A percentile compares a stretch with the other conserved stretches of the same genome.
Conservation (phyloP, 2,888 invertebrate genomes). For the Hemithea aestivaria region DNA sequence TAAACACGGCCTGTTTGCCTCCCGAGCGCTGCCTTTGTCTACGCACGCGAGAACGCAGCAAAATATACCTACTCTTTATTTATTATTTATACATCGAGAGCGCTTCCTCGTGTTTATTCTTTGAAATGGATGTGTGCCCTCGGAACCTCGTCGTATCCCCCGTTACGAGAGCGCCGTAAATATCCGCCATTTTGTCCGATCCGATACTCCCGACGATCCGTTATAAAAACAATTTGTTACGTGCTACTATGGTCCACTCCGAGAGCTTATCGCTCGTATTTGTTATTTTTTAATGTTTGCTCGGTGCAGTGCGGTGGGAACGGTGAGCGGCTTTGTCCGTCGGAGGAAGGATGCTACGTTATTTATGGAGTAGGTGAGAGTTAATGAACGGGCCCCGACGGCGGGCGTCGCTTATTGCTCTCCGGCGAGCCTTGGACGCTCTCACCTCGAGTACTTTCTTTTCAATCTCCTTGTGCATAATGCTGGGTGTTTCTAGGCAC, state of each 20-base stretch:
- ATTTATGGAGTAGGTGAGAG: constrained; percentile 64
- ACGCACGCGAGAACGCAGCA: constrained; percentile 61
- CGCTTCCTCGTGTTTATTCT: constrained; percentile 69
- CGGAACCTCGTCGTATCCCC: constrained; percentile 35
- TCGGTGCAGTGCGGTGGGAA: constrained; percentile 43
- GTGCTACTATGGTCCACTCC: constrained; percentile 45
- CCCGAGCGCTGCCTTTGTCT: constrained; percentile 64
- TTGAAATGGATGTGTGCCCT: constrained; percentile 69
- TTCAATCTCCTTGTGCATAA: constrained; percentile 75
- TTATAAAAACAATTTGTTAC: constrained; percentile 54
- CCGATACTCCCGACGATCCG: constrained; percentile 45
- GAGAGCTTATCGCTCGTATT: constrained; percentile 47
- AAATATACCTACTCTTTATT: constrained; percentile 72
- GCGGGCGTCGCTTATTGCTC: constrained; percentile 72
- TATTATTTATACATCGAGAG: constrained; percentile 75
- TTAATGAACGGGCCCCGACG: constrained; percentile 66
- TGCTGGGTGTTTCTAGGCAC: constrained; percentile 63
- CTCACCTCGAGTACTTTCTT: constrained; percentile 70
- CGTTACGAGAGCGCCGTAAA: constrained; percentile 49
- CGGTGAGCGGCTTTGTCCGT: constrained; percentile 42
- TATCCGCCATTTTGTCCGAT: constrained; percentile 54
- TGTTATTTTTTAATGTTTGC: constrained; percentile 54
- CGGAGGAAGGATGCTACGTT: constrained; percentile 44
- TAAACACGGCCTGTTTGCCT: constrained; percentile 67
- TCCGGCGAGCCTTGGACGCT: constrained; percentile 67